A percentile compares a stretch with the other conserved stretches of the same genome.
Evolutionary conservation across 2,113 vertebrate species (phyloP).

Genomic region (Theristicus caerulescens): DNA sequence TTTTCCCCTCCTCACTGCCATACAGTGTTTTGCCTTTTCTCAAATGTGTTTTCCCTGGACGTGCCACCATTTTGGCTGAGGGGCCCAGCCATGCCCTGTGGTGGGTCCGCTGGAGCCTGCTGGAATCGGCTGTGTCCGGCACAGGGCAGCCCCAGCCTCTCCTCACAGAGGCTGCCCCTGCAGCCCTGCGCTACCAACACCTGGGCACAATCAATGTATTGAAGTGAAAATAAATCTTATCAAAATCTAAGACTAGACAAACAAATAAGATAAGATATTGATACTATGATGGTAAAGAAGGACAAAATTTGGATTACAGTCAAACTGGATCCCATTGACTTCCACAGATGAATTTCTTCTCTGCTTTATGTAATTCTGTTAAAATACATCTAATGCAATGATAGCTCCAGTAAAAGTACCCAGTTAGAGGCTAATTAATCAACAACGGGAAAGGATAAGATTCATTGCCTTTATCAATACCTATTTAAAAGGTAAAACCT

Average conservation of each 20-base stretch:
- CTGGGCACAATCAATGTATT: background rate
- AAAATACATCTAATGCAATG: background rate
- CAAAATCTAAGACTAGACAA: background rate
- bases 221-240: background rate
- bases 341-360: background rate
- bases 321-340: background rate
- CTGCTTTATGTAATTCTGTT: background rate
- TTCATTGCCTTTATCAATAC: background rate
- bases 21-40: background rate
- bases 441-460: background rate
- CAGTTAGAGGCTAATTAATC: background rate
- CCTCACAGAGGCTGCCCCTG: too few relatives aligned
- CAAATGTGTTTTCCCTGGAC: background rate
- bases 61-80: too few relatives aligned
- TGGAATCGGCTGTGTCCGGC: background rate
- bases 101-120: rapidly evolving
- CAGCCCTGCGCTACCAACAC: rapidly evolving
- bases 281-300: background rate
- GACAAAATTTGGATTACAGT: background rate
- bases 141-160: background rate
- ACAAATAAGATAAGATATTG: background rate
- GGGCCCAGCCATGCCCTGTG: background rate
- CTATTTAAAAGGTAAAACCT: background rate
- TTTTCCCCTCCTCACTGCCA: background rate
- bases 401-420: background rate